These are phyloP conservation scores for Noctua pronuba DNA, from an alignment of 2,888 invertebrate genomes.

Conservation along the genomic window DNA sequence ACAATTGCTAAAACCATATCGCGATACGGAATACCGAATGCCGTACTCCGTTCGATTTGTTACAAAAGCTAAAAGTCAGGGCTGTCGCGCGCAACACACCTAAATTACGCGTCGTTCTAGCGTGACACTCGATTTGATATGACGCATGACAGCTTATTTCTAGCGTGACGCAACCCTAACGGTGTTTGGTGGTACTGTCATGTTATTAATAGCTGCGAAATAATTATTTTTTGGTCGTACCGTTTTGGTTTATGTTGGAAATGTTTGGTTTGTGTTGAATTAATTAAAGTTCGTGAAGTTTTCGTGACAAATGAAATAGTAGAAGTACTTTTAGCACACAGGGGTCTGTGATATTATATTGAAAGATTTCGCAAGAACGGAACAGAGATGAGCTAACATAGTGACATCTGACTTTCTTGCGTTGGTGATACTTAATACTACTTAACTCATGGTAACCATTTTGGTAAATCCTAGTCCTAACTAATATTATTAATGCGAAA, in stretches of 20 bases:
- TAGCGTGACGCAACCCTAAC: constrained; percentile 65
- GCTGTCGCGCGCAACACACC: constrained; percentile 64
- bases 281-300: constrained; percentile 17
- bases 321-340: not conserved
- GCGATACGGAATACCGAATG: constrained; percentile 53
- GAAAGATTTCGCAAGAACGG: not conserved
- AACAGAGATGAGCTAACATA: not conserved
- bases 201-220: constrained; percentile 57
- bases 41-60: constrained; percentile 62
- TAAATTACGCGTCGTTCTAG: constrained; percentile 72
- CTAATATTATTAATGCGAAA: no score
- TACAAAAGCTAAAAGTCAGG: constrained; percentile 65
- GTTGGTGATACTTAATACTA: not conserved
- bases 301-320: not conserved
- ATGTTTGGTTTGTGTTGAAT: constrained; percentile 13
- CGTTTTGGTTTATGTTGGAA: constrained; percentile 17
- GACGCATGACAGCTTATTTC: constrained; percentile 75
- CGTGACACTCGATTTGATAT: constrained; percentile 72
- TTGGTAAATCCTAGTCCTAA: no score
- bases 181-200: constrained; percentile 53
- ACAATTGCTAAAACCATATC: constrained; percentile 64
- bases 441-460: not conserved
- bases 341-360: not conserved
- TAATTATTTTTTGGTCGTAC: constrained; percentile 58
- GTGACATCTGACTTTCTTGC: not conserved